Evolutionary conservation across 2,888 invertebrate genomes (phyloP), one percentile per base, ranked within the genome.

Genomic region (Falcaria lacertinaria): DNA sequence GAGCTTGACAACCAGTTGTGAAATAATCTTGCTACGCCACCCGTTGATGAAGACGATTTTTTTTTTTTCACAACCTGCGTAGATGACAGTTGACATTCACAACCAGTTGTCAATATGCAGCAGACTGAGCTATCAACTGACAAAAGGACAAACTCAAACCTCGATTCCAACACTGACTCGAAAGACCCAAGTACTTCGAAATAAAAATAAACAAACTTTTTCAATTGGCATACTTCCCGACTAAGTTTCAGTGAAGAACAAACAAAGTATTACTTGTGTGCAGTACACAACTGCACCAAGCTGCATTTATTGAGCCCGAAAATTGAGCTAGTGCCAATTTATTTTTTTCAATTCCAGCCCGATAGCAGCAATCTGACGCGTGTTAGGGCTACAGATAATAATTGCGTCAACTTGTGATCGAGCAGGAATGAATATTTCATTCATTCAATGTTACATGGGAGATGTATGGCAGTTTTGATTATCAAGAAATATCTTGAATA

Each of bases 291-390:
- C 62, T 72, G 73, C 63, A 63, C 64, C 66, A 64, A 73, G 78
- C 75, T 77, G 80, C 74, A 71, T 77, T 76, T 75, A 79, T 77
- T 72, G 78, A 74, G 58, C 69, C 76, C 72, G 72, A 74, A 81
- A 83, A 84, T 80, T 78, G 81, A 81, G 71, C 66, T 73, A 71
- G 73, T 78, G 82, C 83, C 83, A 82, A 78, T 82, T 79, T 74
- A n/a, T n/a, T 77, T 79, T 83, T 78, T 80, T 78, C 80, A 78
- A 78, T 81, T 74, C 64, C 47, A 53, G 47, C 51, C 45, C 42
- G 44, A 44, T 47, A 38, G 48, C 43, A 54, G 50, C 45, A 57
- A 47, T 45, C 51, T 44, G n/a, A n/a, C 48, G 57, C 47, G 44
- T 52, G 52, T 61, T 61, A 61, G 57, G 60, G 55, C 45, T n/a